These are phyloP conservation scores for Columbina picui DNA, from an alignment of 2,113 vertebrate genomes.

Conservation along the genomic window DNA sequence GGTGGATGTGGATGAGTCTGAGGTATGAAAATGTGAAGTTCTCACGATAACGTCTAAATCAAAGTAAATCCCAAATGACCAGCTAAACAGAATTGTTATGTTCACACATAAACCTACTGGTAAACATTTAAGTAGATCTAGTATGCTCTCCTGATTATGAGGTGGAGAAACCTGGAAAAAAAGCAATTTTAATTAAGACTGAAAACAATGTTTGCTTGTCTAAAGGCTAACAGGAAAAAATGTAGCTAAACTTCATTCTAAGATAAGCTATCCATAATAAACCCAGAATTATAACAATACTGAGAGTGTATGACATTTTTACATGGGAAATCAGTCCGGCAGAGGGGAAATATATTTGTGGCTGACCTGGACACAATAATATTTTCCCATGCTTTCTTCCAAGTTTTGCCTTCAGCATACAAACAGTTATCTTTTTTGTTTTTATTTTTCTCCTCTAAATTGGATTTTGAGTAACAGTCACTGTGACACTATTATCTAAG, in stretches of 20 bases:
- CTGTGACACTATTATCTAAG: neutral
- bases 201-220: neutral
- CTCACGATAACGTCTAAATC: neutral
- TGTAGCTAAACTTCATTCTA: neutral
- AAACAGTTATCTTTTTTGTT: neutral
- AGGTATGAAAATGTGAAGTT: conserved; percentile 27
- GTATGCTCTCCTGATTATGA: neutral
- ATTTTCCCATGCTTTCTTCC: neutral
- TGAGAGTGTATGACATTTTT: neutral
- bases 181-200: neutral
- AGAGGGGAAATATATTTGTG: neutral
- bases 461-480: neutral
- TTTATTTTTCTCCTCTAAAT: neutral
- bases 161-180: neutral
- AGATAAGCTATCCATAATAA: neutral
- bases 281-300: neutral
- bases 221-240: neutral
- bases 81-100: neutral
- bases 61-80: neutral
- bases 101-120: neutral
- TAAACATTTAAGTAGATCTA: neutral
- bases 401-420: neutral
- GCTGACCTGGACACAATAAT: neutral
- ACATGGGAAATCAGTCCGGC: neutral
- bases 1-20: conserved; percentile 42